A percentile compares a stretch with the other conserved stretches of the same genome.
These are phyloP conservation scores for Punctoribates punctum DNA, from an alignment of 2,888 invertebrate genomes.

Conservation along the genomic window DNA sequence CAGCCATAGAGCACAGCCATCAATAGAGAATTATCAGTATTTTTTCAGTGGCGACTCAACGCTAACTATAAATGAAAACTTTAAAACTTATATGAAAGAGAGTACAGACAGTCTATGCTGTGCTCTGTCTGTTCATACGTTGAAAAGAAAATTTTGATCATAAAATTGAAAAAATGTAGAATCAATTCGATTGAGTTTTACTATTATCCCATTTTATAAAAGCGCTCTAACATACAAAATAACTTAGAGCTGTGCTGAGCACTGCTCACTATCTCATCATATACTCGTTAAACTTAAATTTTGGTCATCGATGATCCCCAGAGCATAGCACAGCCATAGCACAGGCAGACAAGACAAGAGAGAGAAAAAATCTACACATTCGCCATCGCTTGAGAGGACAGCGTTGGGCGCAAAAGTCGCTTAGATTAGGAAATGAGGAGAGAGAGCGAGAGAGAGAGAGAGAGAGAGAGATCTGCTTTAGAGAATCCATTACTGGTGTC, in stretches of 20 bases:
- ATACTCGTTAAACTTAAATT: conserved; percentile 26
- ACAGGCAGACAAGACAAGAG: not conserved
- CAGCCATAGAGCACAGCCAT: too few species aligned
- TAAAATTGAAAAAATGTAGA: conserved; percentile 20
- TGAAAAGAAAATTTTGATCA: conserved; percentile 19
- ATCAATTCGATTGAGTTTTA: conserved; percentile 19
- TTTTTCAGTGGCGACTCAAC: conserved; percentile 19
- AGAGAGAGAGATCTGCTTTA: conserved; percentile 13
- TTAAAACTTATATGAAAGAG: not conserved
- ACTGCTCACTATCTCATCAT: conserved; percentile 12
- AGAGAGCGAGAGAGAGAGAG: conserved; percentile 24
- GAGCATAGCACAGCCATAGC: not conserved
- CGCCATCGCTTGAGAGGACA: not conserved
- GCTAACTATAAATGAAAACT: conserved; percentile 20
- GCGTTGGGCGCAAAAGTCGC: not conserved
- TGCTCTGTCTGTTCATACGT: conserved; percentile 2
- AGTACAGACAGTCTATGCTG: not conserved
- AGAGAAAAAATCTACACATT: not conserved
- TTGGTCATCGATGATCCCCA: conserved; percentile 11
- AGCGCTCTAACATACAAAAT: conserved; percentile 9
- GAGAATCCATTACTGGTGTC: conserved; percentile 23
- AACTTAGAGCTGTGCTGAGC: not conserved
- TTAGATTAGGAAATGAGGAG: conserved; percentile 6
- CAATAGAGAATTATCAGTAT: conserved; percentile 19
- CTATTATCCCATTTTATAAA: conserved; percentile 22